Evolutionary conservation across 2,113 vertebrate species (phyloP).

Genomic region (Galeopterus variegatus): DNA sequence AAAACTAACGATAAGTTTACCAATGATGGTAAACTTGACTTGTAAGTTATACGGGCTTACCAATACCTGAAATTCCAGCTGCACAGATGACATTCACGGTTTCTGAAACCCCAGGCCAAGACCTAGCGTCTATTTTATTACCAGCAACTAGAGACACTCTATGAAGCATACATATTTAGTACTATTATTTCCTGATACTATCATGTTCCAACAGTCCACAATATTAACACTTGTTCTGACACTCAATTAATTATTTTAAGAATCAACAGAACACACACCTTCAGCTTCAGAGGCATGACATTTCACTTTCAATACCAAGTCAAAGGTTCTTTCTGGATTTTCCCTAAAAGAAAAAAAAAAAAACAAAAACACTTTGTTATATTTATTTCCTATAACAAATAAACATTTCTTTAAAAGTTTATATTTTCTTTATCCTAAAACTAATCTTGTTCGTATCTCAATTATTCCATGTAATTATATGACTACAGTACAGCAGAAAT

Average conservation of each 20-base stretch:
- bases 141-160: neutral
- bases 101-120: neutral
- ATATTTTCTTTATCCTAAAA: slow-evolving; percentile 24
- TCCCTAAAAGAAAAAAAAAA: slow-evolving; percentile 91
- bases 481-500: neutral
- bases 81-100: neutral
- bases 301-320: slow-evolving; percentile 96
- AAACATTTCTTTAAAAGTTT: neutral
- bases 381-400: neutral
- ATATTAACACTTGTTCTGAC: neutral
- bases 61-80: slow-evolving; percentile 37
- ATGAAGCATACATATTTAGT: neutral
- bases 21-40: neutral
- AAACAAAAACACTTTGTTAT: slow-evolving; percentile 63
- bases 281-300: slow-evolving; percentile 95
- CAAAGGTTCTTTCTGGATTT: slow-evolving; percentile 97
- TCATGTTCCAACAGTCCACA: neutral
- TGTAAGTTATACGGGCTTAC: neutral
- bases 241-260: neutral
- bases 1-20: neutral
- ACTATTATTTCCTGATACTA: neutral
- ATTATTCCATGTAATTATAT: neutral
- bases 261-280: slow-evolving; percentile 89
- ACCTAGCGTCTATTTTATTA: neutral
- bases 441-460: neutral